A percentile compares a stretch with the other conserved stretches of the same genome.
phyloP scores from a whole-genome alignment of 2,113 vertebrate species.

The Hemiscyllium ocellatum region DNA sequence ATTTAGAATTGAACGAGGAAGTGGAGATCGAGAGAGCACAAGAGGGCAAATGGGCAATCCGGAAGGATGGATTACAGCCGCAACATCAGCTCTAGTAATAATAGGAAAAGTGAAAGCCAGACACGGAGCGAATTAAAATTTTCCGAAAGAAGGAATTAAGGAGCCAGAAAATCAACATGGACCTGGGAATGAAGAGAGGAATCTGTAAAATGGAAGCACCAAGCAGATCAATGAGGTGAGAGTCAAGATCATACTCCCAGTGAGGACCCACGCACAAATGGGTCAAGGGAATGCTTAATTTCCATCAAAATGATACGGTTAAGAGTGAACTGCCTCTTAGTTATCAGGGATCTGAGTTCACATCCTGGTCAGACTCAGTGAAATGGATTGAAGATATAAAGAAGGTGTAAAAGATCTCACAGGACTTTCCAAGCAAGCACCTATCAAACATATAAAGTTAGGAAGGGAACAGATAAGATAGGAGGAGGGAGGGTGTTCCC shows the following conservation, averaged over 20 bases:
- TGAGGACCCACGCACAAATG: neutral
- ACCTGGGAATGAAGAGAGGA: neutral
- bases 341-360: neutral
- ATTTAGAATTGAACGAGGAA: constrained; percentile 23
- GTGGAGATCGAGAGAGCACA: neutral
- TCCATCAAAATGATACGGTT: neutral
- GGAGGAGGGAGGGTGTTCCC: no score
- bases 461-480: no score
- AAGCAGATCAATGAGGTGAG: neutral
- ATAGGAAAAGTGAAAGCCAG: neutral
- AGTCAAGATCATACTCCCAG: neutral
- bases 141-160: neutral
- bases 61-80: neutral
- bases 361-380: neutral
- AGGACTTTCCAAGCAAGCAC: neutral
- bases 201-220: neutral
- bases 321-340: neutral
- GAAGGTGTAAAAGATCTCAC: neutral
- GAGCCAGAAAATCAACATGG: neutral
- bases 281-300: neutral
- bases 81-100: neutral
- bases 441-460: no score
- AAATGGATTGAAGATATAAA: neutral
- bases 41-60: neutral
- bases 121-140: neutral